Evolutionary conservation across 2,888 invertebrate genomes (phyloP).

Genomic region (Morinoia aosen): DNA sequence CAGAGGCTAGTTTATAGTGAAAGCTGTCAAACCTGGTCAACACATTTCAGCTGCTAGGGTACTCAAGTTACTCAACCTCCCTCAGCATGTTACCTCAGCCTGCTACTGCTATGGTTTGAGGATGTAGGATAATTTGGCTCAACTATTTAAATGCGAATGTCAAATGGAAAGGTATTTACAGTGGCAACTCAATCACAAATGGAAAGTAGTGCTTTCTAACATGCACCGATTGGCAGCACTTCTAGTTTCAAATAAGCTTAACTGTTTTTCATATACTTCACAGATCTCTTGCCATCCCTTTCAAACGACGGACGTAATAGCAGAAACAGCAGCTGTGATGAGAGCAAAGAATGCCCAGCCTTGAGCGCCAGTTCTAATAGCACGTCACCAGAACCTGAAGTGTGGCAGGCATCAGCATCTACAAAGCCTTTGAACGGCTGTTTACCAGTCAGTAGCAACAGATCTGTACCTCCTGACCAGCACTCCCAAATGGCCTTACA

Average conservation of each 20-base stretch:
- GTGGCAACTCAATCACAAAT: not conserved
- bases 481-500: conserved; percentile 31
- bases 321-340: not conserved
- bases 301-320: not conserved
- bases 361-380: not conserved
- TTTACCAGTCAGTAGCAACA: not conserved
- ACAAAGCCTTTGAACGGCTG: conserved; percentile 13
- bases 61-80: not conserved
- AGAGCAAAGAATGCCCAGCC: not conserved
- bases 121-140: too few relatives aligned
- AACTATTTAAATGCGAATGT: not conserved
- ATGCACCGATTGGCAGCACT: not conserved
- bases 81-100: not conserved
- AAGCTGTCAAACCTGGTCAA: not conserved
- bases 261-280: not conserved
- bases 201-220: not conserved
- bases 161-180: not conserved
- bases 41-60: not conserved
- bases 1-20: not conserved
- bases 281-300: not conserved
- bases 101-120: too few relatives aligned
- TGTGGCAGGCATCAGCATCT: not conserved
- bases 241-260: not conserved
- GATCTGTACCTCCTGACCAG: not conserved
- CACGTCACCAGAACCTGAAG: not conserved